Base-by-base conservation (phyloP, 2,113 vertebrate species). In the Cheirogaleus medius region DNA sequence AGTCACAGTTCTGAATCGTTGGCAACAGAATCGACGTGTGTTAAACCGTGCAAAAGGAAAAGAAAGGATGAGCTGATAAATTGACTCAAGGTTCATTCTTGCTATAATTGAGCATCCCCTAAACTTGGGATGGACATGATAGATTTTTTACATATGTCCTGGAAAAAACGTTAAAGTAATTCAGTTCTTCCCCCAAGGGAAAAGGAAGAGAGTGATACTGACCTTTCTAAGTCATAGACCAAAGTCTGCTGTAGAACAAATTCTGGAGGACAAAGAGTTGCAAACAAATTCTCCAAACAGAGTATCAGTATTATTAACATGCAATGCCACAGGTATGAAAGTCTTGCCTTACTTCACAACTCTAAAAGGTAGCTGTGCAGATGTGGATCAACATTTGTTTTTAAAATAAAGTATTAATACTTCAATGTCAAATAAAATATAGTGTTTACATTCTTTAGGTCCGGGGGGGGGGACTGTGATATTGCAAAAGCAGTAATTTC, bases 371-470 rank as follows among this genome's bases (percentile, higher is more conserved):
- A 99, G 99, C 99, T 98, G 98, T 98, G 98, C 99, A 99, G 99
- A 99, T 99, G 99, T 99, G 99, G 99, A 99, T 99, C 99, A 98
- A 98, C 97, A 98, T 98, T 98, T 96, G 94, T 99, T 99, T 98
- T 99, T 98, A 98, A 99, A 99, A 99, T 99, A 98, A 99, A 99
- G 99, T 99, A 99, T 99, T 99, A 99, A 98, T 99, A 98, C 99
- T 99, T 99, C 99, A 98, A 99, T 99, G 98, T 98, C 97, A 96
- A 97, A 98, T 94, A 98, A 99, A 99, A 98, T 94, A 99, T 99
- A 99, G 99, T 99, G 99, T 99, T 99, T 99, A 99, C 99, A 99
- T 99, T 99, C 98, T 99, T 99, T 99, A 99, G 99, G 99, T 99
- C 99, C 99, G 98, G 99, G 97, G 98, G 99, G 93, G 98, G 98